phyloP scores from a whole-genome alignment of 2,888 invertebrate genomes.

The Tryphoninae sp. region DNA sequence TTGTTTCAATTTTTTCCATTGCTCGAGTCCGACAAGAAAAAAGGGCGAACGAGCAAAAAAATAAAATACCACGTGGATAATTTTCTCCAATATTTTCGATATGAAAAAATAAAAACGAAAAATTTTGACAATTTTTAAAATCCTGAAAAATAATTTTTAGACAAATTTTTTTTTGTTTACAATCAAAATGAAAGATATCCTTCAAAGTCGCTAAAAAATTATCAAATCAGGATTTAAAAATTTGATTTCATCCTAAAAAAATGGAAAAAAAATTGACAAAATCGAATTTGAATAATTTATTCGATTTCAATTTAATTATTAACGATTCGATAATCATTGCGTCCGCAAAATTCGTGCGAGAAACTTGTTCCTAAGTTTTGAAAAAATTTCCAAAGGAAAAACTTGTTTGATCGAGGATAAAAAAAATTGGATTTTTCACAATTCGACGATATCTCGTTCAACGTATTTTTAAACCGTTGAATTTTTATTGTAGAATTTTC shows the following conservation, averaged over 20 bases:
- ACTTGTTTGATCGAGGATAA: conserved; percentile 24
- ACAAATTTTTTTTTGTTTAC: too few relatives aligned
- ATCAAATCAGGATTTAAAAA: too few relatives aligned
- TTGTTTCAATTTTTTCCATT: background rate
- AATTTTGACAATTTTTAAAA: too few relatives aligned
- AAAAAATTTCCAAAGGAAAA: background rate
- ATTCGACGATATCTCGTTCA: conserved; percentile 3
- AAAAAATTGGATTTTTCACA: conserved; percentile 4
- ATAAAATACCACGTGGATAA: too few relatives aligned
- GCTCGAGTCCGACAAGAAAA: background rate
- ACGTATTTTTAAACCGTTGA: conserved; percentile 24
- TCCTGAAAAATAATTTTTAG: too few relatives aligned
- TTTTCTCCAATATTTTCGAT: background rate
- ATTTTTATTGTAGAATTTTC: conserved; percentile 37
- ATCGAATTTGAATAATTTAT: too few relatives aligned
- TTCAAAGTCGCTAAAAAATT: too few relatives aligned
- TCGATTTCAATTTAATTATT: too few relatives aligned
- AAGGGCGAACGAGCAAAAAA: background rate
- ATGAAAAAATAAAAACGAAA: background rate
- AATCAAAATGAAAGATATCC: too few relatives aligned
- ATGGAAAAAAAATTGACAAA: too few relatives aligned
- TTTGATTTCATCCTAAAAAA: too few relatives aligned
- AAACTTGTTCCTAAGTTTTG: background rate
- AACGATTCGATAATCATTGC: too few relatives aligned
- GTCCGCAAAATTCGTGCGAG: background rate